Evolutionary conservation across 1,140 invertebrate species (phyloP).

Genomic region (Aleiodes sp.): DNA sequence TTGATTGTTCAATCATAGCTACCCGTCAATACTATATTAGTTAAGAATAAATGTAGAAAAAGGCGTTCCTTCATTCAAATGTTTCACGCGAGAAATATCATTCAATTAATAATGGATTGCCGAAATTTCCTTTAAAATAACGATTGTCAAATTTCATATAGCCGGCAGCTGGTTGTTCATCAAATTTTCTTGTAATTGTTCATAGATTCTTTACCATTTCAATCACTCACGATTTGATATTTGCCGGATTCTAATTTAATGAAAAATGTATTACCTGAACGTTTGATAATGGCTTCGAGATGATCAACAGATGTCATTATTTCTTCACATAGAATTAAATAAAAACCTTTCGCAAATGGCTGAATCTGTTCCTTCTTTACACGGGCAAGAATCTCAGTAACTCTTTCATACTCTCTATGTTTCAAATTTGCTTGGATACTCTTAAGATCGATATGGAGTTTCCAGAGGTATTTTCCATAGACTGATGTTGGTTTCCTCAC

Average conservation of each 20-base stretch:
- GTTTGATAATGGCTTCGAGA: constrained; percentile 41
- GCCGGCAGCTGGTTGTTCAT: too few species aligned
- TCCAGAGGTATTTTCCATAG: constrained; percentile 38
- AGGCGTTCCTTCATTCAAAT: too few species aligned
- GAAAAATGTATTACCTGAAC: constrained; percentile 44
- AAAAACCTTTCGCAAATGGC: constrained; percentile 39
- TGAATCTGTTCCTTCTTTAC: constrained; percentile 21
- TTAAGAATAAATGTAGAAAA: too few species aligned
- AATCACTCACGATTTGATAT: not conserved
- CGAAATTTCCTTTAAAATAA: too few species aligned
- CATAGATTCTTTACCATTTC: too few species aligned
- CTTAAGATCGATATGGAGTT: constrained; percentile 40
- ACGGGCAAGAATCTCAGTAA: constrained; percentile 41
- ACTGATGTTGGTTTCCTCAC: constrained; percentile 14
- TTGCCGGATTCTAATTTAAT: constrained; percentile 9
- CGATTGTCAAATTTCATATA: too few species aligned
- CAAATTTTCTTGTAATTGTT: too few species aligned
- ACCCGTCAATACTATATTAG: too few species aligned
- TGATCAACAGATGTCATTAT: constrained; percentile 39
- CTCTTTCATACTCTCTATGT: constrained; percentile 44
- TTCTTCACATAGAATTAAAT: constrained; percentile 42
- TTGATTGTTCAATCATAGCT: too few species aligned
- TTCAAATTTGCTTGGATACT: constrained; percentile 40
- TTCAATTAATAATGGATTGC: too few species aligned
- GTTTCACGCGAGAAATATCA: too few species aligned